Base-by-base conservation (phyloP, 2,797 vertebrate species). In the Falco berigora region DNA sequence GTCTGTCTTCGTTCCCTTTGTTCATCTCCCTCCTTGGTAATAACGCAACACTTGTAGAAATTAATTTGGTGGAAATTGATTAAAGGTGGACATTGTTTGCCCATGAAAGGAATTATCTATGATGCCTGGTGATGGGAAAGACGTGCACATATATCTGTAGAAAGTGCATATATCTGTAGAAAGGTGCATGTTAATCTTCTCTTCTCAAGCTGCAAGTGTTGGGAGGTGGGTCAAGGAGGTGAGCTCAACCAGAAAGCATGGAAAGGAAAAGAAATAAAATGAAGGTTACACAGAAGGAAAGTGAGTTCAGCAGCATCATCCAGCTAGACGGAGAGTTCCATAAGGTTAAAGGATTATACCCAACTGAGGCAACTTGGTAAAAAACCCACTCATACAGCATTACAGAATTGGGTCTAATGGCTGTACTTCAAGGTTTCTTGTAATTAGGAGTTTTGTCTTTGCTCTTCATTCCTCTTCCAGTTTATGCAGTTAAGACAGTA, bases 21-120 rank as follows among this genome's bases (percentile, higher is more conserved):
- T 94, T 96, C 96, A 63, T 90, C 91, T 97, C 90, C 86, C 91
- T 96, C 56, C 10, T 53, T 71, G 49, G 63, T 90, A 97, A 92
- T 92, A 93, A 91, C 3, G 15, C 72, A 92, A 95, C 64, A 66
- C 81, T 92, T 90, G 94, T 94, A 96, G 88, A 95, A 96, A 97
- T 97, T 97, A 97, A 97, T 97, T 95, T 32, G 6, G 68, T 88
- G 86, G 90, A 76, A 96, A 89, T 88, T 94, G 94, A 97, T 97
- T 96, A 90, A 95, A 96, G 66, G 72, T 80, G 93, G 85, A 71
- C 46, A 3, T 72, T 90, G 86, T 89, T 73, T 95, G 74, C 88
- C 66, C 80, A 25, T 40, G 24, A 36, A 95, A 62, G 71, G 68
- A 92, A 80, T 90, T 67, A 71, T 63, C 71, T 90, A 8, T 68